Base-by-base conservation (phyloP, 2,888 invertebrate genomes). In the Heterodera filipjevi region DNA sequence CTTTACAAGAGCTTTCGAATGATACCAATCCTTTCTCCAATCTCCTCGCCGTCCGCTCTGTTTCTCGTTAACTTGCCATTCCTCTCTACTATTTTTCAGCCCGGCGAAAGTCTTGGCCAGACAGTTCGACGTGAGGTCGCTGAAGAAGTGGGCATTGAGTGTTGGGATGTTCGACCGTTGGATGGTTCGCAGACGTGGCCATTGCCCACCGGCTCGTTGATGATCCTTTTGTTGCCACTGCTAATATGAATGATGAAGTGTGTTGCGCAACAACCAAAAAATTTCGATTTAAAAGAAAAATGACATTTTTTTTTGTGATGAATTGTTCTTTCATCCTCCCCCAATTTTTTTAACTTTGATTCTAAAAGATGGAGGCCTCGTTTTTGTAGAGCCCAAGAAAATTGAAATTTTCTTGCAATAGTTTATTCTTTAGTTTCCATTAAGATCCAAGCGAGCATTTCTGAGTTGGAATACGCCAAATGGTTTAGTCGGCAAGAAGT, bases 111-210 rank as follows among this genome's bases (percentile, higher is more conserved):
- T 39, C 86, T 92, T 66, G 90, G 91, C 80, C 91, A 91, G 76
- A 91, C 91, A 70, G 91, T 91, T 30, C 85, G 90, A 49, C 85
- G 92, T 59, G 92, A 92, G 87, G 90, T 92, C 19, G 90, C 91
- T 30, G 92, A 92, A 86, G 92, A 92, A 88, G 90, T 90, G 73
- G 92, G 92, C 12, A 86, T 92, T 16, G 90, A 90, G 76, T 90
- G 91, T 3, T 89, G 89, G 2, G 83, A 86, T 19, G 90, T 92
- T 10, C 87, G 90, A 68, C 91, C 91, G 82, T 89, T 91, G 81
- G 90, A 90, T 35, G 77, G 84, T 79, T 91, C 91, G 71, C 92
- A 92, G 85, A 91, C 92, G 12, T 92, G 92, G 92, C 91, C 92
- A 6, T 90, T 92, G 86, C 92, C 92, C 30, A 87, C 89, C 71